A percentile compares a stretch with the other conserved stretches of the same genome.
phyloP scores from a whole-genome alignment of 2,797 vertebrate species.

The Clamator glandarius region DNA sequence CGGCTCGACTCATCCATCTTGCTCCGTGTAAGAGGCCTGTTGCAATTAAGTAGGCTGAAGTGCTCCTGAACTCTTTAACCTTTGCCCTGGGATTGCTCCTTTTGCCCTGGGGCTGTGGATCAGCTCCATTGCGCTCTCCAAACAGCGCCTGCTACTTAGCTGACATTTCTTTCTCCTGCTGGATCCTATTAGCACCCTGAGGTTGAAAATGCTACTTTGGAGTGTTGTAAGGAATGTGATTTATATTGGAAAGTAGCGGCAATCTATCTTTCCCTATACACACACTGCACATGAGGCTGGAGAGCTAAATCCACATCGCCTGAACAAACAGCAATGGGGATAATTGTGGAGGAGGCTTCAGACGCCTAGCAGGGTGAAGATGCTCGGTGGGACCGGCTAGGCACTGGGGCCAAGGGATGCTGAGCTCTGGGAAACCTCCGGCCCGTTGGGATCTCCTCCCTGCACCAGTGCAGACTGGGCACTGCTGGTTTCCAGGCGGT shows the following conservation, averaged over 20 bases:
- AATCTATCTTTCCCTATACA: conserved; percentile 58
- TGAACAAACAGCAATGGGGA: conserved; percentile 29
- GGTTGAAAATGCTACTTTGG: conserved; percentile 67
- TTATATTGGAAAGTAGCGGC: conserved; percentile 65
- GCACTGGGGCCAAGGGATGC: accelerated
- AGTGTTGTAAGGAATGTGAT: conserved; percentile 70
- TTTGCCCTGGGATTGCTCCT: conserved; percentile 71
- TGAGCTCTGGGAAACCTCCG: neutral
- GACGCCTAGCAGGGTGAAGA: neutral
- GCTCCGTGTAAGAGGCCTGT: conserved; percentile 54
- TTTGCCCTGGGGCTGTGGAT: conserved; percentile 65
- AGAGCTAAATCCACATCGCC: conserved; percentile 41
- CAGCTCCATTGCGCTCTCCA: conserved; percentile 70
- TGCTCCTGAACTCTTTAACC: conserved; percentile 77
- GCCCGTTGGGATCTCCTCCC: neutral
- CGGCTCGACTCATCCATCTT: conserved; percentile 54
- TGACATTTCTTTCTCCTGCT: conserved; percentile 69
- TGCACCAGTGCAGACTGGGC: accelerated
- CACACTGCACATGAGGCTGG: conserved; percentile 20
- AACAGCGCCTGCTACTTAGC: conserved; percentile 63
- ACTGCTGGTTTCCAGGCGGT: neutral
- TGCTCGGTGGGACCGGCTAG: neutral
- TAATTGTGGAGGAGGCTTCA: conserved; percentile 52
- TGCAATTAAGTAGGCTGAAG: conserved; percentile 66
- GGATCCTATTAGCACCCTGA: conserved; percentile 74